Base-by-base conservation (phyloP, 2,797 vertebrate genomes). In the Erithacus rubecula region DNA sequence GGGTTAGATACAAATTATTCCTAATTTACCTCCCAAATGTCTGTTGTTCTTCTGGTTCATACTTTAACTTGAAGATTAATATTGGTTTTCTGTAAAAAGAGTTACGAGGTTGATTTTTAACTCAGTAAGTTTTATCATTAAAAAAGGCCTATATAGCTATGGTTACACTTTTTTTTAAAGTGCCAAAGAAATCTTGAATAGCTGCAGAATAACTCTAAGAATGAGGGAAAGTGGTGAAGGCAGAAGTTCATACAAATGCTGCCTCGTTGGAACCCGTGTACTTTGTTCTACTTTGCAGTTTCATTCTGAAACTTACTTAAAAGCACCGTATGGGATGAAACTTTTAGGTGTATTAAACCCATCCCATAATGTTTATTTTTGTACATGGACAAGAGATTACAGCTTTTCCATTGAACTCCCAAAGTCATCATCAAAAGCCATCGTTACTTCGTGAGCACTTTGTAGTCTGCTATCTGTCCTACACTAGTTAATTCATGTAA, bases 401-500 rank as follows among this genome's bases (percentile, higher is more conserved):
- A 81, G 56, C 34, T 82, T 94, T 91, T 74, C 70, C 64, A 87
- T 24, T 76, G 60, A 87, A 55, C 72, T 91, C 83, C 82, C 69
- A 52, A 85, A 93, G 72, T 83, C 60, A 37, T 55, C 60, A 68
- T 89, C 59, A 93, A 83, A 81, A 68, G 62, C 16, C 1, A 37
- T 69, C 2, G 1, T 72, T 74, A 29, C 52, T 79, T 71, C 58
- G 75, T 43, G 81, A 90, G 6, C 76, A n/a, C 56, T 95, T 90
- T 92, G 83, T 86, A 83, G 76, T 59, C 74, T 70, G 63, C 26
- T 87, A 3, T 81, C 87, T 89, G 58, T 77, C 84, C 87, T 78
- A 59, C 51, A 11, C 68, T 26, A 11, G 71, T 93, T 93, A 96
- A 93, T 95, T 94, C 89, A 91, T 81, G 76, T 47, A 78, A 93